Base-by-base conservation (phyloP, 1,140 invertebrate genomes). In the Drosophila pachea region DNA sequence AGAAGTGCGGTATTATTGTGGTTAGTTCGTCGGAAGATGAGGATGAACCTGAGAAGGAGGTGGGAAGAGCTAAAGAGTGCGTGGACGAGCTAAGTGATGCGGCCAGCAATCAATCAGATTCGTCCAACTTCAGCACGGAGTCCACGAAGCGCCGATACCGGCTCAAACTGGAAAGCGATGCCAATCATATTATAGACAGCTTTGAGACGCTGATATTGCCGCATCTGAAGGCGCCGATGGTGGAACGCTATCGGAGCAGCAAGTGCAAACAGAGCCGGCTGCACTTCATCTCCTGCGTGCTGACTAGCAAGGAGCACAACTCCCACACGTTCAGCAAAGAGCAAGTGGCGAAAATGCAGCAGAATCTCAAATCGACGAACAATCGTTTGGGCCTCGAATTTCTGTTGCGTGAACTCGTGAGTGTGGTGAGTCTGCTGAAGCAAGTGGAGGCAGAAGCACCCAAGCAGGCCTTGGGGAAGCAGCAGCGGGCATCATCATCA, bases 161-260 rank as follows among this genome's bases (percentile, higher is more conserved):
- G 7, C 42, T 66, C 0, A 79, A 86, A 35, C 61, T 86, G 1
- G 66, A 68, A 16, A 60, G 40, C 16, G 71, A 81, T 56, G 70
- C 76, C 0, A 69, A 77, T 43, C 68, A 76, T 35, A 68, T 89
- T 5, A 64, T 89, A 4, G 68, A 76, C 29, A 87, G 73, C 22
- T 89, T 89, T n/a, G 87, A 89, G 36, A 86, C 78, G 12, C 59
- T 86, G 0, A 71, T 89, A 2, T 45, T 89, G 7, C 83, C 88
- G 0, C 69, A 77, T 32, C 53, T 89, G 4, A 76, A 73, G 5
- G 63, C 67, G 1, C 47, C 64, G 16, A 36, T 82, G 5, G 62
- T 31, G 2, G 60, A 75, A 14, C 55, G 74, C 5, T 89, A 88
- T 66, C 63, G 64, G 4, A 58, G 40, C 6, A 81, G 68, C 35